Conservation (phyloP, 2,888 invertebrate species). For the Tinea trinotella region DNA sequence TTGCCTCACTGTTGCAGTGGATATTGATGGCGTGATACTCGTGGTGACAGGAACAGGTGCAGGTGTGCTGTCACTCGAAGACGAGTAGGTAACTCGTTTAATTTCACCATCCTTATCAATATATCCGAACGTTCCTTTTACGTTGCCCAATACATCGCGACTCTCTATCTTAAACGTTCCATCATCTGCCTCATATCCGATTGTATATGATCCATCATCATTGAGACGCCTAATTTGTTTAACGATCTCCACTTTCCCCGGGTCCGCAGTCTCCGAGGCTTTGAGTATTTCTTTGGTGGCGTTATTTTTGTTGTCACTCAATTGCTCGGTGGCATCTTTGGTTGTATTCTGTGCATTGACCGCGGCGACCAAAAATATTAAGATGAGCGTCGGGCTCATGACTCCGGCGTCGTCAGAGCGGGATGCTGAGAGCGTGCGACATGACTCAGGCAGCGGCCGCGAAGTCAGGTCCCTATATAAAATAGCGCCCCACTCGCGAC, state of each 20-base stretch:
- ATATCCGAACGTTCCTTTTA: conserved; percentile 88
- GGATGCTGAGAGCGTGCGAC: conserved; percentile 46
- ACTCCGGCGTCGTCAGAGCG: conserved; percentile 33
- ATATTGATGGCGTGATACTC: conserved; percentile 43
- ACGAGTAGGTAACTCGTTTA: conserved; percentile 82
- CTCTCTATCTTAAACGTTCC: conserved; percentile 90
- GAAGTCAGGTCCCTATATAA: conserved; percentile 59
- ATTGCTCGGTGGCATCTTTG: conserved; percentile 25
- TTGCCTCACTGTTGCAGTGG: conserved; percentile 56
- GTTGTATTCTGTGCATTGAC: conserved; percentile 28
- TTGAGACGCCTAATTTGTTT: conserved; percentile 86
- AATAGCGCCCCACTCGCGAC: conserved; percentile 62
- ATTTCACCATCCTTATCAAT: conserved; percentile 83
- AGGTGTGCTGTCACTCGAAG: conserved; percentile 63
- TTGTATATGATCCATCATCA: conserved; percentile 87
- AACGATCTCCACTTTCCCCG: conserved; percentile 81
- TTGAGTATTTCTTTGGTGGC: conserved; percentile 69
- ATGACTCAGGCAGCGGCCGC: conserved; percentile 51
- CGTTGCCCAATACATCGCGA: conserved; percentile 82
- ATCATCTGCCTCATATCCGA: conserved; percentile 88
- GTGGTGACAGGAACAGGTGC: conserved; percentile 44
- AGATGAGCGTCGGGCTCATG: conserved; percentile 32
- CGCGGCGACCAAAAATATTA: not conserved
- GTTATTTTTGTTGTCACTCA: conserved; percentile 29
- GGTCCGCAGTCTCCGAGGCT: conserved; percentile 77